Evolutionary conservation across 2,888 invertebrate species (phyloP), one percentile per base, ranked within the genome.

Genomic region (Oscheius sp.): DNA sequence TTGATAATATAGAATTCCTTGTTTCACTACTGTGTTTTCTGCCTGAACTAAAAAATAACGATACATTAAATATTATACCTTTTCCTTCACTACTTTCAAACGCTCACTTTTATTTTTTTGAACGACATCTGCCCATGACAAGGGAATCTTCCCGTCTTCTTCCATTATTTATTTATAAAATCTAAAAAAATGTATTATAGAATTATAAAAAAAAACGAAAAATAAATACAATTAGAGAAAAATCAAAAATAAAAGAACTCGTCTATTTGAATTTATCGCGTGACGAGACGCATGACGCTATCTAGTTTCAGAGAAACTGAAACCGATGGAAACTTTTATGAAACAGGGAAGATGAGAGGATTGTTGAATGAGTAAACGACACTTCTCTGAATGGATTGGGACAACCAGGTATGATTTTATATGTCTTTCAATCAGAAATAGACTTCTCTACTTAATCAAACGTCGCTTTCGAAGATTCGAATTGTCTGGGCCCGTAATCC

Each of bases 401-500:
- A n/a, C n/a, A 41, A 41, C 41, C 6, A 41, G 41, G 41, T 41
- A 17, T 20, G 8, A 14, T 36, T 41, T 20, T 41, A 6, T 17
- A 3, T 41, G 4, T 50, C 28, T 26, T 28, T 12, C 2, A 2
- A 1, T 9, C 24, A 12, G 2, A 6, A 14, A 26, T n/a, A 50
- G 50, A 50, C 50, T 2, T 9, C 17, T 50, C 14, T 28, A n/a
- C 2, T 26, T 30, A 54, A 54, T 33, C 33, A 32, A 26, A 62
- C 49, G 4, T 14, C 17, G 4, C 47, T 17, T 20, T 17, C 47
- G 1, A 24, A 20, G 8, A 67, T 81, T 26, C 77, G 80, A 26
- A 75, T 81, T 4, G 72, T 78, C 8, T 70, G 80, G 54, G 80
- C 74, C 28, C 67, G 69, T 12, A 81, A 80, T 69, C 80, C 80